phyloP scores from a whole-genome alignment of 2,797 vertebrate species.

The Taenioides sp. region DNA sequence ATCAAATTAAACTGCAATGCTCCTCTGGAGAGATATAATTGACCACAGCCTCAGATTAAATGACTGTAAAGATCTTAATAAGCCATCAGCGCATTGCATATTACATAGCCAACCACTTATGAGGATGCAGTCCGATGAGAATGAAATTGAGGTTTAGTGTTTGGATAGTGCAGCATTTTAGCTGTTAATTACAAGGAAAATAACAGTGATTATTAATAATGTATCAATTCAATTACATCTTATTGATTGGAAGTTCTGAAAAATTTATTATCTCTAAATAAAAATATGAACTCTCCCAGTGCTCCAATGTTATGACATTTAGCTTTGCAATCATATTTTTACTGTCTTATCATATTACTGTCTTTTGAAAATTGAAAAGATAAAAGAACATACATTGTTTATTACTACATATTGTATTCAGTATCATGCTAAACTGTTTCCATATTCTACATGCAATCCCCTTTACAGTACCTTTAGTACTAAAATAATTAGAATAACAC shows the following conservation, averaged over 20 bases:
- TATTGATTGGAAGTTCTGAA: conserved; percentile 59
- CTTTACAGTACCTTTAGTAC: no score
- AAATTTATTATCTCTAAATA: conserved; percentile 59
- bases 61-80: conserved; percentile 81
- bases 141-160: conserved; percentile 64
- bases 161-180: conserved; percentile 71
- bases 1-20: conserved; percentile 80
- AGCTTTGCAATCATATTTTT: neutral
- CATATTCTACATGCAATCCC: no score
- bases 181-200: conserved; percentile 64
- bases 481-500: neutral
- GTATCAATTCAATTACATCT: conserved; percentile 72
- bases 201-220: conserved; percentile 67
- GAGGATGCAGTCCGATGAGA: conserved; percentile 65
- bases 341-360: neutral
- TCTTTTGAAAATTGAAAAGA: neutral
- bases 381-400: neutral
- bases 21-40: conserved; percentile 76
- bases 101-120: conserved; percentile 76
- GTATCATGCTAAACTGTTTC: neutral
- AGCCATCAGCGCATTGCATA: conserved; percentile 77
- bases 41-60: conserved; percentile 79
- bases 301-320: conserved; percentile 5
- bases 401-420: neutral
- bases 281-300: conserved; percentile 11